Conservation (phyloP, 2,888 invertebrate genomes). For the Apamea anceps region DNA sequence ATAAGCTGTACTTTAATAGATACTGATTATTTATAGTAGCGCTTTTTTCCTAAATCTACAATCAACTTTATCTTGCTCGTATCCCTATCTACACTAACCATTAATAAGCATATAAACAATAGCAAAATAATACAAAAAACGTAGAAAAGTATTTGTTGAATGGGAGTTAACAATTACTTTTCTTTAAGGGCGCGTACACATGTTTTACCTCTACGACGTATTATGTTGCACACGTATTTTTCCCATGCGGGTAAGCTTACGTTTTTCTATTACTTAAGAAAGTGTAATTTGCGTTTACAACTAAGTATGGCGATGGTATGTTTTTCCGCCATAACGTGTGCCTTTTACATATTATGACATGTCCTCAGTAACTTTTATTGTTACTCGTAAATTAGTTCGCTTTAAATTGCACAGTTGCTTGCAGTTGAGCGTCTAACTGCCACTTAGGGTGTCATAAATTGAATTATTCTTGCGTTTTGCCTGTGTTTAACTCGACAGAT, state of each 20-base stretch:
- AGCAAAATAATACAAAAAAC: background rate
- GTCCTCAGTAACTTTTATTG: constrained; percentile 59
- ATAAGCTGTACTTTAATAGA: background rate
- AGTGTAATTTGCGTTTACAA: constrained; percentile 61
- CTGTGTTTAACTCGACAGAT: background rate
- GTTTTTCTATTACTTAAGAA: constrained; percentile 60
- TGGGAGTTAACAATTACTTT: constrained; percentile 27
- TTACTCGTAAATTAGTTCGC: constrained; percentile 52
- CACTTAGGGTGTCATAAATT: constrained; percentile 31
- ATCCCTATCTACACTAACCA: background rate
- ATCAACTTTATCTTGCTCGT: background rate
- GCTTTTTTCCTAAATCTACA: background rate
- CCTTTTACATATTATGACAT: constrained; percentile 59
- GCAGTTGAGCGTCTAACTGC: constrained; percentile 18
- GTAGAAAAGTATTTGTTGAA: no score
- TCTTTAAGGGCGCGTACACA: constrained; percentile 24
- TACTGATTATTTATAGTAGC: background rate
- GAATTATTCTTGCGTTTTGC: constrained; percentile 11
- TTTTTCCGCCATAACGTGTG: constrained; percentile 49
- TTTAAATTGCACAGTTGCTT: constrained; percentile 35
- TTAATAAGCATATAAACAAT: background rate
- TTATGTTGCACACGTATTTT: constrained; percentile 40
- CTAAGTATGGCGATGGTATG: constrained; percentile 58
- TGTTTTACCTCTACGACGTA: constrained; percentile 36
- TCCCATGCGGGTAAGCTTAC: constrained; percentile 52